These are phyloP conservation scores for Heliconius nattereri DNA, from an alignment of 1,140 invertebrate genomes.

Conservation along the genomic window DNA sequence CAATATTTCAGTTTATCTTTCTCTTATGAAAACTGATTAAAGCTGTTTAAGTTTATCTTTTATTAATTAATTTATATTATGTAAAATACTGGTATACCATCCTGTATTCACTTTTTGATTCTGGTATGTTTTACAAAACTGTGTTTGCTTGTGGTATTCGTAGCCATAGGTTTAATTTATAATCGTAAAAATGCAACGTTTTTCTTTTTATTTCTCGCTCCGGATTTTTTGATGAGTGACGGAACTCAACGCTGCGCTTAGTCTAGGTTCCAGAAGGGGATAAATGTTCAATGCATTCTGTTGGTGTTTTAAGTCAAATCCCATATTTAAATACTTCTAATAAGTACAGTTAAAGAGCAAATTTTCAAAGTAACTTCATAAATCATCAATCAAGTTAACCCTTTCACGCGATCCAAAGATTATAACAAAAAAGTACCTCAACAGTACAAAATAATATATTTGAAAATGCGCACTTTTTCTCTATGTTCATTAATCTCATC, in stretches of 20 bases:
- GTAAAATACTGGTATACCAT: not conserved
- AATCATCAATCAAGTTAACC: not conserved
- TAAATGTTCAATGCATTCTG: no score
- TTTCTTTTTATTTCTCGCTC: no score
- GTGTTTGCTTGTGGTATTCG: no score
- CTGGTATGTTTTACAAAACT: not conserved
- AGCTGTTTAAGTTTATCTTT: not conserved
- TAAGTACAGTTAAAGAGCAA: no score
- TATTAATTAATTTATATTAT: conserved; percentile 1
- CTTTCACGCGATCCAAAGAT: not conserved
- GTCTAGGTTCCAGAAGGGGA: not conserved
- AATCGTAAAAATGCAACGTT: not conserved
- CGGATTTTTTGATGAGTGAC: not conserved
- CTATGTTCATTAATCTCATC: conserved; percentile 24
- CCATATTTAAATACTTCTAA: no score
- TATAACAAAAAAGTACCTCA: not conserved
- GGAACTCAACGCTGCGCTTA: not conserved
- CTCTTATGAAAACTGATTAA: not conserved
- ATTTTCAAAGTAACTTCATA: no score
- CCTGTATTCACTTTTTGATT: not conserved
- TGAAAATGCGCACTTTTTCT: not conserved
- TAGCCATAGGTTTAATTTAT: no score
- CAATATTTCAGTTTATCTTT: not conserved
- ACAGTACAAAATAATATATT: not conserved
- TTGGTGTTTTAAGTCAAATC: no score